These are phyloP conservation scores for Pissodes strobi DNA, from an alignment of 1,140 invertebrate genomes.

Conservation along the genomic window DNA sequence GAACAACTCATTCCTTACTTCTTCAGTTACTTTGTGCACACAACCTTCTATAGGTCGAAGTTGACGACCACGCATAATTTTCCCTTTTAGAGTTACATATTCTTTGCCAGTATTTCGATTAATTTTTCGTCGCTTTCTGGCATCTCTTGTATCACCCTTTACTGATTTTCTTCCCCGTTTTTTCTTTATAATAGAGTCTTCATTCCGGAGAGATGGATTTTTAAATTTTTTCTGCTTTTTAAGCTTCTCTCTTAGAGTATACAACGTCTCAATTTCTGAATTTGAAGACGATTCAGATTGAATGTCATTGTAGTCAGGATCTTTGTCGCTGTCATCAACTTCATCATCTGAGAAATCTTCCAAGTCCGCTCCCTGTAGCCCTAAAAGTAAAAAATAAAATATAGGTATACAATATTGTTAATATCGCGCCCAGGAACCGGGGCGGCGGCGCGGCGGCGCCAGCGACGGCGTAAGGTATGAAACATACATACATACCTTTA, in stretches of 20 bases:
- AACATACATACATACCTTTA: too few relatives aligned
- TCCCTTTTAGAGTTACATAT: not conserved
- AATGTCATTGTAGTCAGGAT: too few relatives aligned
- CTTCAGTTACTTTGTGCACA: not conserved
- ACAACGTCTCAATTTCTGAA: not conserved
- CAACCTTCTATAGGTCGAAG: not conserved
- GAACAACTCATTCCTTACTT: not conserved
- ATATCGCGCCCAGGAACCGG: too few relatives aligned
- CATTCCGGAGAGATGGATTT: not conserved
- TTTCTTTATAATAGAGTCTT: not conserved
- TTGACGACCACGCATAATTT: not conserved
- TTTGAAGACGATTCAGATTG: too few relatives aligned
- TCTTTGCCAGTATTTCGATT: not conserved
- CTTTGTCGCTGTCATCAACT: too few relatives aligned
- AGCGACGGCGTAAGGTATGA: too few relatives aligned
- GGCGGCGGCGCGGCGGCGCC: too few relatives aligned
- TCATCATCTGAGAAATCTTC: too few relatives aligned
- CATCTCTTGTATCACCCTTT: not conserved
- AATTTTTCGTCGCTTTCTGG: not conserved
- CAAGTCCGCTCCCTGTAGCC: too few relatives aligned
- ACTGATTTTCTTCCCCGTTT: not conserved
- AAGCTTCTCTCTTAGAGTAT: not conserved
- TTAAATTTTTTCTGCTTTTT: not conserved
- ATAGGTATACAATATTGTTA: too few relatives aligned
- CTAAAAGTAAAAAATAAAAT: too few relatives aligned